Conservation (phyloP, 2,113 vertebrate species). For the Sprattus sprattus region DNA sequence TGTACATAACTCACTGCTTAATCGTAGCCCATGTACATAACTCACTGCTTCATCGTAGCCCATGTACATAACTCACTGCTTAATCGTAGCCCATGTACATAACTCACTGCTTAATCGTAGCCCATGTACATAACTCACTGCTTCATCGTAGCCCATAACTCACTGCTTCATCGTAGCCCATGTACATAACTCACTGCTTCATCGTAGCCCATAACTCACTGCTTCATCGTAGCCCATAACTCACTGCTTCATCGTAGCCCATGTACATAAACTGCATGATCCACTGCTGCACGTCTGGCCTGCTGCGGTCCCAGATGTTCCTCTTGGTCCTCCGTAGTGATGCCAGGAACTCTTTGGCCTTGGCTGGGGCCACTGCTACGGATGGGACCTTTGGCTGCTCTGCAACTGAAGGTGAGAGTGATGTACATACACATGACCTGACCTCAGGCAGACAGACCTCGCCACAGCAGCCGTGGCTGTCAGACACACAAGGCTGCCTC, state of each 20-base stretch:
- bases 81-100: too few species aligned
- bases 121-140: not conserved
- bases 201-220: too few species aligned
- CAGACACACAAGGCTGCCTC: not conserved
- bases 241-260: conserved; percentile 68
- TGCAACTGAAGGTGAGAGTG: not conserved
- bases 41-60: too few species aligned
- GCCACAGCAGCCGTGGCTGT: not conserved
- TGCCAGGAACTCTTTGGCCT: conserved; percentile 77
- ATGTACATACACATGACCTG: not conserved
- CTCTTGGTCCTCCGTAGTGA: conserved; percentile 68
- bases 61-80: too few species aligned
- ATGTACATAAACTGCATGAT: conserved; percentile 84
- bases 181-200: conserved; percentile 8
- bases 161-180: conserved; percentile 68
- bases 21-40: too few species aligned
- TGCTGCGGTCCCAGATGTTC: conserved; percentile 80
- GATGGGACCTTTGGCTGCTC: conserved; percentile 33
- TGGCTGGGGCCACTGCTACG: conserved; percentile 57
- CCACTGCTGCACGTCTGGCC: conserved; percentile 84
- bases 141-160: conserved; percentile 72
- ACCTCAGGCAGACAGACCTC: not conserved
- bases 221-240: not conserved
- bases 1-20: too few species aligned
- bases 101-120: too few species aligned